Percentiles rank a stretch among this genome's conserved stretches.
Evolutionary conservation across 37 sponge, comb jelly and placozoan species (phyloP).

Genomic region (Halichondria panicea): DNA sequence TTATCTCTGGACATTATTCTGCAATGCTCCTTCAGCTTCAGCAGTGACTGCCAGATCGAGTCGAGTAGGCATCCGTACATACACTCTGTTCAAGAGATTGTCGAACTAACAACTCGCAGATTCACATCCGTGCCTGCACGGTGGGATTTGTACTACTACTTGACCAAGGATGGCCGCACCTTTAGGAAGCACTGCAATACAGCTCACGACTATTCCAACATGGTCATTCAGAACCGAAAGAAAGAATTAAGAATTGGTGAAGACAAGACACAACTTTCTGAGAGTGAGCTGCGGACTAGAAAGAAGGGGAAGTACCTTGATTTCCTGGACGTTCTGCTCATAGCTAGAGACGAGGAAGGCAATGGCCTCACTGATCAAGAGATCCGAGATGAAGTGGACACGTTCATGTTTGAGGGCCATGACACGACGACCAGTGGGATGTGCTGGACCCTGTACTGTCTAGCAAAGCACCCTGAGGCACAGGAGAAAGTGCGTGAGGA

Average conservation of each 20-base stretch:
- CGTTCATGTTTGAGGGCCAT: slow-evolving; percentile 90
- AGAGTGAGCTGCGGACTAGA: slow-evolving; percentile 5
- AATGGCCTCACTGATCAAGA: slow-evolving; percentile 60
- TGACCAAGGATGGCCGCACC: slow-evolving; percentile 48
- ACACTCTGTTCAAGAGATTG: slow-evolving; percentile 35
- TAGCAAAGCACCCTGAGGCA: slow-evolving; percentile 61
- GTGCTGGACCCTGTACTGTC: slow-evolving; percentile 44
- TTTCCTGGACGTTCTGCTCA: slow-evolving; percentile 76
- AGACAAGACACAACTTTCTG: neutral
- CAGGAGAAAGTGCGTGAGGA: slow-evolving; percentile 80
- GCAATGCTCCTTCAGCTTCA: slow-evolving; percentile 69
- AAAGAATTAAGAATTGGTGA: neutral
- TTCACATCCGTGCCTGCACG: slow-evolving; percentile 44
- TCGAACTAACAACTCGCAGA: slow-evolving; percentile 8
- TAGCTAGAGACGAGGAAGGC: slow-evolving; percentile 61
- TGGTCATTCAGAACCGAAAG: slow-evolving; percentile 45
- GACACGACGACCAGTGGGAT: slow-evolving; percentile 80
- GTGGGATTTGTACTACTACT: slow-evolving; percentile 31
- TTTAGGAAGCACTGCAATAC: slow-evolving; percentile 25
- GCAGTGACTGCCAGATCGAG: slow-evolving; percentile 69
- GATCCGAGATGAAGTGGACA: slow-evolving; percentile 82
- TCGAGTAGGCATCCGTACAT: slow-evolving; percentile 34
- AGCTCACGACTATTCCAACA: slow-evolving; percentile 49
- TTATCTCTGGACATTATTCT: slow-evolving; percentile 77
- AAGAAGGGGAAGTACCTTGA: slow-evolving; percentile 38